Evolutionary conservation across 2,113 vertebrate species (phyloP).

Genomic region (Petaurus breviceps): DNA sequence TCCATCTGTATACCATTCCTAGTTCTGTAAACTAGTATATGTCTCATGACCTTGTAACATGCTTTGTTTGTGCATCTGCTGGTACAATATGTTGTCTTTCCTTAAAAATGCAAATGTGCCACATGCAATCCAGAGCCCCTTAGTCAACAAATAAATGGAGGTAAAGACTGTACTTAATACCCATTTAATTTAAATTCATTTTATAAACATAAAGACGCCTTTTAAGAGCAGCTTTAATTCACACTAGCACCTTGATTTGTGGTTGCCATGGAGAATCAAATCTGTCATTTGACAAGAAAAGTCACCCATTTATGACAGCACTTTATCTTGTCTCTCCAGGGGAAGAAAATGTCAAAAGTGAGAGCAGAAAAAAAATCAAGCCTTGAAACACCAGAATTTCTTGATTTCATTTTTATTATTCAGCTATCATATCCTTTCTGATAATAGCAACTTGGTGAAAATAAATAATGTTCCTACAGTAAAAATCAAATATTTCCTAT

Average conservation of each 20-base stretch:
- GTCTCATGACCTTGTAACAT: conserved; percentile 86
- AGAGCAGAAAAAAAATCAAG: conserved; percentile 91
- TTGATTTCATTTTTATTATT: conserved; percentile 93
- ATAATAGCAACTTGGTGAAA: conserved; percentile 92
- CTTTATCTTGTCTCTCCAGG: conserved; percentile 94
- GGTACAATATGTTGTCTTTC: conserved; percentile 88
- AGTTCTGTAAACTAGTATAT: conserved; percentile 85
- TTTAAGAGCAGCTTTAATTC: conserved; percentile 93
- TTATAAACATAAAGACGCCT: conserved; percentile 91
- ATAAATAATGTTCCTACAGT: conserved; percentile 92
- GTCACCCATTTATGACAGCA: conserved; percentile 93
- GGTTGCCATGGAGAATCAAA: conserved; percentile 94
- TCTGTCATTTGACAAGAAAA: conserved; percentile 94
- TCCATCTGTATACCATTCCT: conserved; percentile 83
- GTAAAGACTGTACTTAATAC: conserved; percentile 89
- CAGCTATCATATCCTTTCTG: conserved; percentile 93
- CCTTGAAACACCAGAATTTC: conserved; percentile 93
- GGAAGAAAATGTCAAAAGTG: conserved; percentile 94
- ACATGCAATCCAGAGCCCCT: conserved; percentile 82
- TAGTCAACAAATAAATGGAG: conserved; percentile 88
- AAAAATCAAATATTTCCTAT: conserved; percentile 93
- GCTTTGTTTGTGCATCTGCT: conserved; percentile 90
- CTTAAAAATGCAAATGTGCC: conserved; percentile 87
- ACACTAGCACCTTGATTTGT: conserved; percentile 92
- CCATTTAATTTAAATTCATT: conserved; percentile 92